Conservation (phyloP, 2,113 vertebrate species). For the Bos taurus region ARS-UCD2.0 NC_037350.1:18466501-18467000, state of each 20-base stretch:
- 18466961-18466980: neutral
- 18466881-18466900: neutral
- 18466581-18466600: neutral
- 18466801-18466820: neutral
- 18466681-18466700: neutral
- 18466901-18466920: neutral
- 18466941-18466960: neutral
- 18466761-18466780: neutral
- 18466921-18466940: neutral
- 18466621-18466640: neutral
- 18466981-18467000: neutral
- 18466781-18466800: neutral
- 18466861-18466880: neutral
- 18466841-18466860: neutral
- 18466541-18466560: neutral
- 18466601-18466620: neutral
- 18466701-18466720: neutral
- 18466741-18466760: neutral
- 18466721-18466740: neutral
- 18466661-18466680: neutral
- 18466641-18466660: neutral
- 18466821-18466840: neutral
- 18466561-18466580: neutral
- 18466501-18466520: neutral
- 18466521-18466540: neutral